phyloP scores from a whole-genome alignment of 1,140 invertebrate species.

The Solenopsis fugax region DNA sequence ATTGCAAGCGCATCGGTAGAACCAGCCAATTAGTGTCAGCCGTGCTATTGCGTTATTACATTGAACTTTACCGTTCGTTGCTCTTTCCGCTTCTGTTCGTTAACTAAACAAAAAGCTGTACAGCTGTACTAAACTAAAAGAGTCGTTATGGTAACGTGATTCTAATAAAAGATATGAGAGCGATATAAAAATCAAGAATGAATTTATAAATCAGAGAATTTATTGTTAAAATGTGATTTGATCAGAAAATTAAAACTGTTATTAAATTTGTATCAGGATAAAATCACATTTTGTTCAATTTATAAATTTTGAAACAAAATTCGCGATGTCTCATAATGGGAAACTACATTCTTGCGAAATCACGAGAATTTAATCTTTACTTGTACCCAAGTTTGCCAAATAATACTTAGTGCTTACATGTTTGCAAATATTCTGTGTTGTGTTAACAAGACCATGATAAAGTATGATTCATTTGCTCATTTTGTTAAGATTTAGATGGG shows the following conservation, averaged over 20 bases:
- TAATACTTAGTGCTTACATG: conserved; percentile 8
- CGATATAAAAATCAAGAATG: neutral
- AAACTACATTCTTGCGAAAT: neutral
- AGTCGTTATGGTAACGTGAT: neutral
- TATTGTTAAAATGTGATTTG: neutral
- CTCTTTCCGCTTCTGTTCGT: conserved; percentile 6
- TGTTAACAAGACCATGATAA: neutral
- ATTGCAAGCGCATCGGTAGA: conserved; percentile 18
- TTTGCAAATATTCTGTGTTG: neutral
- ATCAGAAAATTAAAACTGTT: neutral
- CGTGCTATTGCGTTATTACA: conserved; percentile 6
- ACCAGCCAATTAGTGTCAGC: conserved; percentile 44
- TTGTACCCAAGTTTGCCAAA: neutral
- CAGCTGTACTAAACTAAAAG: no score
- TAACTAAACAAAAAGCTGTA: neutral
- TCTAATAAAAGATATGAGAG: conserved; percentile 5
- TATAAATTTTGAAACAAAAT: neutral
- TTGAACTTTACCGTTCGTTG: conserved; percentile 21
- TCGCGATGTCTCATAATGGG: neutral
- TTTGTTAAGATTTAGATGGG: neutral
- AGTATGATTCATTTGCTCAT: neutral
- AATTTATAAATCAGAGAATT: neutral
- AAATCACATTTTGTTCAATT: neutral
- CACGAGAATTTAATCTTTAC: conserved; percentile 15
- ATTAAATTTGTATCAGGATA: neutral